phyloP scores from a whole-genome alignment of 2,888 invertebrate species.

The Pristionchus fissidentatus region DNA sequence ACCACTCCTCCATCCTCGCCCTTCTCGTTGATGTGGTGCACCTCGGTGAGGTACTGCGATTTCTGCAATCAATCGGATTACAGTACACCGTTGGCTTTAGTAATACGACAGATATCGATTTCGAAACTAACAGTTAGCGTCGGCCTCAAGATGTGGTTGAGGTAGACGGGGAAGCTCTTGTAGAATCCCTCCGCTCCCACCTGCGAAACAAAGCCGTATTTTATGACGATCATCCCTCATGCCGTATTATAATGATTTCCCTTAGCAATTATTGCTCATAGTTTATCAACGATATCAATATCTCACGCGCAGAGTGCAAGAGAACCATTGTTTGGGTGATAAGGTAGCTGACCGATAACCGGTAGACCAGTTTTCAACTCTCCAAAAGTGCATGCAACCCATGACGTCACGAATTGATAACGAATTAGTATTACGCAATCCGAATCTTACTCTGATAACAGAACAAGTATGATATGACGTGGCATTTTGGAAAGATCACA shows the following conservation, averaged over 20 bases:
- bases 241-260: background rate
- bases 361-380: too few relatives aligned
- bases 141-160: slow-evolving; percentile 91
- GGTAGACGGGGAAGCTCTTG: slow-evolving; percentile 88
- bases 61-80: slow-evolving; percentile 79
- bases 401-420: too few relatives aligned
- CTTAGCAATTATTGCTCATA: background rate
- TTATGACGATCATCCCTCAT: background rate
- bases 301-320: background rate
- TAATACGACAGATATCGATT: background rate
- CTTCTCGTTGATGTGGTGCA: slow-evolving; percentile 90
- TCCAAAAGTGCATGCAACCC: too few relatives aligned
- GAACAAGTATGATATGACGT: too few relatives aligned
- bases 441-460: too few relatives aligned
- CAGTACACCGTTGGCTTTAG: background rate
- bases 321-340: too few relatives aligned
- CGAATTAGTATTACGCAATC: too few relatives aligned
- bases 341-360: too few relatives aligned
- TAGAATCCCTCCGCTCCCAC: slow-evolving; percentile 89
- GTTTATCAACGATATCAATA: background rate
- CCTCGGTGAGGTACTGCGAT: slow-evolving; percentile 88
- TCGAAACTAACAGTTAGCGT: slow-evolving; percentile 81
- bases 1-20: slow-evolving; percentile 93
- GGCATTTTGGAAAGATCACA: too few relatives aligned
- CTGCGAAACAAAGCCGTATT: slow-evolving; percentile 44